Evolutionary conservation across 2,888 invertebrate species (phyloP), one percentile per base, ranked within the genome.

Genomic region (Athetis lepigone): DNA sequence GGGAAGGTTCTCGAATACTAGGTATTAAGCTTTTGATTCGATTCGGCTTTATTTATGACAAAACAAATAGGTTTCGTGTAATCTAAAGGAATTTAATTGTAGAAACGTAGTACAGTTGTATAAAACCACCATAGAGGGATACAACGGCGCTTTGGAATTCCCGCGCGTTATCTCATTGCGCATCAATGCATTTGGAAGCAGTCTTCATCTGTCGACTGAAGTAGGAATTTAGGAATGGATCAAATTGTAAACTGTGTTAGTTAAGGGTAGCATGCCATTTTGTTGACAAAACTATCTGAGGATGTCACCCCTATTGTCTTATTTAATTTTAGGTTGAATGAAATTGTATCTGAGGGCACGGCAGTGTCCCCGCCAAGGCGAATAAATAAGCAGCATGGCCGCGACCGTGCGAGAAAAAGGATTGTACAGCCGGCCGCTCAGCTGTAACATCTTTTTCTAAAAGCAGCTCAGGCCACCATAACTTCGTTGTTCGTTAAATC

Each of bases 81-180:
- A 70, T 63, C 33, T 40, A 16, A 7, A 13, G 19, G 23, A n/a
- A 70, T 70, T 60, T 59, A 46, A 73, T 73, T 52, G 51, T 68
- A 33, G 33, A 13, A 13, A 4, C 13, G 33, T 33, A 33, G 4
- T 33, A 45, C 19, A 42, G 27, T 19, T 33, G 27, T 50, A 16
- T 43, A 54, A 74, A 47, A 59, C 39, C 43, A 40, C 37, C 23
- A 57, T 56, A 49, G 52, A n/a, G 37, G 16, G 18, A 50, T 46
- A 74, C 63, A 75, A 54, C 42, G 33, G 63, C 37, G 49, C 51
- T 58, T 58, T 58, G 52, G 74, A 68, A 70, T 40, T 71, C 18
- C 37, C 27, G 16, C 39, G 40, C 47, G 74, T 43, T 70, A 70
- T 74, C 74, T 52, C 49, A 36, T 68, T 69, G 68, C 75, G 60